A percentile compares a stretch with the other conserved stretches of the same genome.
phyloP scores from a whole-genome alignment of 2,888 invertebrate genomes.

The Melinopterus prodromus region DNA sequence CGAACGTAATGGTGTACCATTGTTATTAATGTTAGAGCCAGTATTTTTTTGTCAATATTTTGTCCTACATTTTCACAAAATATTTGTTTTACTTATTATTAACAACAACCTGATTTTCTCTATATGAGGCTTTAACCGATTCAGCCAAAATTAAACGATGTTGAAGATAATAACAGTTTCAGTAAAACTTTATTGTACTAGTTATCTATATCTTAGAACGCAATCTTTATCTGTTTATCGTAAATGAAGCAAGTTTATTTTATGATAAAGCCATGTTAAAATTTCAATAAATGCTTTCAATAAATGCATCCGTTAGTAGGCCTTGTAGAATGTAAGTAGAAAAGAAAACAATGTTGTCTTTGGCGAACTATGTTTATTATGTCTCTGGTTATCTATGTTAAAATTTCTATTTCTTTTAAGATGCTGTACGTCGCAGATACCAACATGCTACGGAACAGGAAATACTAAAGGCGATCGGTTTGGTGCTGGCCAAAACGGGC shows the following conservation, averaged over 20 bases:
- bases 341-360: no score
- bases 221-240: no score
- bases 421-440: neutral
- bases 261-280: neutral
- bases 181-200: no score
- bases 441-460: neutral
- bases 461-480: neutral
- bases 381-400: no score
- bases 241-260: neutral
- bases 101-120: neutral
- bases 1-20: neutral
- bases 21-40: neutral
- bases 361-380: no score
- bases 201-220: no score
- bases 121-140: neutral
- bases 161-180: no score
- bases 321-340: no score
- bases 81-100: neutral
- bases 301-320: no score
- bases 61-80: neutral
- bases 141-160: no score
- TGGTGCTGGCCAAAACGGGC: neutral
- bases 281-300: no score
- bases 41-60: neutral
- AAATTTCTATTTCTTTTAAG: neutral